phyloP scores from a whole-genome alignment of 2,113 vertebrate genomes.

The Podocnemis expansa region DNA sequence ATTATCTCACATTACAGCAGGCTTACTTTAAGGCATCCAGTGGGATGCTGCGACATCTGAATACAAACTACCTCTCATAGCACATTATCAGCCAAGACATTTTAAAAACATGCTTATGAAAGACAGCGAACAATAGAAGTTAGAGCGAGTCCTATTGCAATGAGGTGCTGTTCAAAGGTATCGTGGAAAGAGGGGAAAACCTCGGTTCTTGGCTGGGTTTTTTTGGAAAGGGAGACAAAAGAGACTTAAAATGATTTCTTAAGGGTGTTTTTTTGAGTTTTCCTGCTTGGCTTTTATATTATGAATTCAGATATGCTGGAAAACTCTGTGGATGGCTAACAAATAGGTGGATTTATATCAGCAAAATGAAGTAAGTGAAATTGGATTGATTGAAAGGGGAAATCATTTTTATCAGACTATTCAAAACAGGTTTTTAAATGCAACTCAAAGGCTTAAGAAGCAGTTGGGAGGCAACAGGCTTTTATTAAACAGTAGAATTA shows the following conservation, averaged over 20 bases:
- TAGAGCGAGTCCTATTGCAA: background rate
- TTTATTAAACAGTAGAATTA: background rate
- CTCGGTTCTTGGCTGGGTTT: background rate
- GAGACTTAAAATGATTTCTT: background rate
- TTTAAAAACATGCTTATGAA: background rate
- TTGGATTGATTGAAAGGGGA: constrained; percentile 22
- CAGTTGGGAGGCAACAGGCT: background rate
- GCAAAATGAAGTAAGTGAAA: constrained; percentile 33
- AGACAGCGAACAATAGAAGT: background rate
- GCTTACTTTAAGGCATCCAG: background rate
- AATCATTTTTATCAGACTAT: constrained; percentile 30
- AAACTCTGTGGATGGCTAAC: background rate
- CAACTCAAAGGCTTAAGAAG: background rate
- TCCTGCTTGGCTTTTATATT: background rate
- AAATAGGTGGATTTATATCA: background rate
- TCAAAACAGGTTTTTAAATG: background rate
- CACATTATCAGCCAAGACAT: background rate
- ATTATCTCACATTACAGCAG: background rate
- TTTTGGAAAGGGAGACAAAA: background rate
- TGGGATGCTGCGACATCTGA: background rate
- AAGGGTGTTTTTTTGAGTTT: background rate
- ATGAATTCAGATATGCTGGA: background rate
- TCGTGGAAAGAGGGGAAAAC: background rate
- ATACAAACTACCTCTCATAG: background rate
- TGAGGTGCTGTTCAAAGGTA: background rate